These are phyloP conservation scores for Turritopsis dohrnii DNA, from an alignment of 30 jellyfish, hydroid and myxozoan genomes.

Conservation along the genomic window DNA sequence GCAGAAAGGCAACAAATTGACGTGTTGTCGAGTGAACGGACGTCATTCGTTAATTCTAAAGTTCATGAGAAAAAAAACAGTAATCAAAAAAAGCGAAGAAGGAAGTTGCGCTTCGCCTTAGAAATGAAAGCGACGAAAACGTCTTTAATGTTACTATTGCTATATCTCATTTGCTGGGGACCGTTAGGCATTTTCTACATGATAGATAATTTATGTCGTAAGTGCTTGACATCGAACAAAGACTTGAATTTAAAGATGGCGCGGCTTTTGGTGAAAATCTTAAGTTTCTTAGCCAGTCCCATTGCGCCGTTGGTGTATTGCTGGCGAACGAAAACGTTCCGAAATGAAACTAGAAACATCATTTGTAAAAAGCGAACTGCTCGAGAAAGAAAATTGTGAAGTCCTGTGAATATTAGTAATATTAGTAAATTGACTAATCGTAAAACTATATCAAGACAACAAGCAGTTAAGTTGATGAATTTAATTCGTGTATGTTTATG, in stretches of 20 bases:
- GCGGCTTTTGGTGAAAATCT: neutral
- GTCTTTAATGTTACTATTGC: neutral
- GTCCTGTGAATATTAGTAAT: no score
- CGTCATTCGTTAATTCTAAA: neutral
- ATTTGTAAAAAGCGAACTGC: neutral
- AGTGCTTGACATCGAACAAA: neutral
- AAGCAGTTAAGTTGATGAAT: no score
- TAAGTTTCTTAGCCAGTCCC: slow-evolving; percentile 6
- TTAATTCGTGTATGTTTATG: no score
- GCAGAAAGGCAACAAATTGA: neutral
- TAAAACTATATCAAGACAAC: neutral
- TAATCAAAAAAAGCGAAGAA: neutral
- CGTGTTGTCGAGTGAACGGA: neutral
- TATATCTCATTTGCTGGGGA: slow-evolving; percentile 30
- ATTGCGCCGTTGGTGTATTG: slow-evolving; percentile 20
- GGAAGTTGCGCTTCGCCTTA: slow-evolving; percentile 3
- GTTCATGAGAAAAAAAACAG: neutral
- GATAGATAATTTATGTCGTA: slow-evolving; percentile 4
- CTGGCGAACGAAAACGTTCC: neutral
- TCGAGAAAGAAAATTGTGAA: neutral
- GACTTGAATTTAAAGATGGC: neutral
- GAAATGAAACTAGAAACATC: neutral
- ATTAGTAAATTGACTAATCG: no score
- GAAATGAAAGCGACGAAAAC: slow-evolving; percentile 25
- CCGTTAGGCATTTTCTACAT: slow-evolving; percentile 15